These are phyloP conservation scores for Australoheros facetus DNA, from an alignment of 2,797 vertebrate genomes.

Conservation along the genomic window DNA sequence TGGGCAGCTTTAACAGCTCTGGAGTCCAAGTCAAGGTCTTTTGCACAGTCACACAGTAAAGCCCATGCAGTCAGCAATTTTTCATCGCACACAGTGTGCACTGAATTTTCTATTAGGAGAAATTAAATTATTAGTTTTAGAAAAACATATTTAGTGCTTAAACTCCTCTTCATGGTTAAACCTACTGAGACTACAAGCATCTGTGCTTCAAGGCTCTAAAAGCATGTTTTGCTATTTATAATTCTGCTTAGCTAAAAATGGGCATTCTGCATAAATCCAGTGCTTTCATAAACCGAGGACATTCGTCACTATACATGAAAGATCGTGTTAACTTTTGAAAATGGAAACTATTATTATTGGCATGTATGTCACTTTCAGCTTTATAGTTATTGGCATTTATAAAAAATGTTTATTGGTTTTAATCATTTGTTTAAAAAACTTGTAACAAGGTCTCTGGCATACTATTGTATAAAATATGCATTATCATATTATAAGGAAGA, in stretches of 20 bases:
- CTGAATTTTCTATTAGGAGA: conserved; percentile 12
- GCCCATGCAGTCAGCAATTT: conserved; percentile 56
- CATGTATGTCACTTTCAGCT: neutral
- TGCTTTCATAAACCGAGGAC: neutral
- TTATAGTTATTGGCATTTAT: neutral
- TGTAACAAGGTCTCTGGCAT: too few species aligned
- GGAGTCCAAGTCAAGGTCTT: conserved; percentile 70
- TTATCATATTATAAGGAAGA: too few species aligned
- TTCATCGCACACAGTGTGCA: conserved; percentile 12
- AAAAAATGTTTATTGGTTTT: neutral
- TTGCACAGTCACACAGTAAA: conserved; percentile 35
- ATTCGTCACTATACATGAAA: neutral
- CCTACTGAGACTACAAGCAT: neutral
- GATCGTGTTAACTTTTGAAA: neutral
- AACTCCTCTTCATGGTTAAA: neutral
- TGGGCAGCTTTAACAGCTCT: conserved; percentile 49
- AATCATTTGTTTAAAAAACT: too few species aligned
- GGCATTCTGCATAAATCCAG: neutral
- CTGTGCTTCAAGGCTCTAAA: neutral
- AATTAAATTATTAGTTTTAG: conserved; percentile 2
- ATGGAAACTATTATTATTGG: neutral
- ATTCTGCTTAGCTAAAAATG: neutral
- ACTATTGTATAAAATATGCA: too few species aligned
- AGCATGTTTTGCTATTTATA: neutral
- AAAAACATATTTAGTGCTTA: conserved; percentile 3